Percentiles rank a stretch among this genome's conserved stretches.
Evolutionary conservation across 1,140 invertebrate species (phyloP).

Genomic region (Anadara kagoshimensis): DNA sequence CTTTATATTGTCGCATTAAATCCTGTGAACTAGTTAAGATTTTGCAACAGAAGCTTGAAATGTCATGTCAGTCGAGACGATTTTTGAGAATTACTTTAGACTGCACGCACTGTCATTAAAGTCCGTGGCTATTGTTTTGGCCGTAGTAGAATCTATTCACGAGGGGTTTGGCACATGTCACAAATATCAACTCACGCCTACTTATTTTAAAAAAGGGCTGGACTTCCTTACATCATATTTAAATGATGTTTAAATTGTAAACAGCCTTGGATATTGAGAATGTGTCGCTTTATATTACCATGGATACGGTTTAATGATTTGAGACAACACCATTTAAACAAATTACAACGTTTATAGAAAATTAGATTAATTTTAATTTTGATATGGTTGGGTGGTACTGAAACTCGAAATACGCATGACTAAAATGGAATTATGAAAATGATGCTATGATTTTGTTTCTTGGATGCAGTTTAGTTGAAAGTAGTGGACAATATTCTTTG

Average conservation of each 20-base stretch:
- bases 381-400: slow-evolving; percentile 8
- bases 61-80: too few relatives aligned
- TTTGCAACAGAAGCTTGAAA: too few relatives aligned
- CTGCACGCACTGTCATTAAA: too few relatives aligned
- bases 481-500: too few relatives aligned
- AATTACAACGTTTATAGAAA: slow-evolving; percentile 12
- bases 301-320: slow-evolving; percentile 32
- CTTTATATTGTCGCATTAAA: not conserved
- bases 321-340: slow-evolving; percentile 28
- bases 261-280: slow-evolving; percentile 34
- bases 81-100: too few relatives aligned
- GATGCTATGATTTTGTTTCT: too few relatives aligned
- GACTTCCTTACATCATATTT: slow-evolving; percentile 38
- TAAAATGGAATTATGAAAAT: too few relatives aligned
- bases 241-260: slow-evolving; percentile 44
- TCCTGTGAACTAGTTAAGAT: too few relatives aligned
- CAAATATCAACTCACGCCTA: slow-evolving; percentile 43
- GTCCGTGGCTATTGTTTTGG: slow-evolving; percentile 41
- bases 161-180: slow-evolving; percentile 46
- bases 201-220: slow-evolving; percentile 32
- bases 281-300: slow-evolving; percentile 42
- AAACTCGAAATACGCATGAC: not conserved
- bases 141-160: slow-evolving; percentile 43
- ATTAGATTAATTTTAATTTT: slow-evolving; percentile 22
- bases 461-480: too few relatives aligned